Conservation (phyloP, 2,888 invertebrate genomes). For the Lottia scabra region DNA sequence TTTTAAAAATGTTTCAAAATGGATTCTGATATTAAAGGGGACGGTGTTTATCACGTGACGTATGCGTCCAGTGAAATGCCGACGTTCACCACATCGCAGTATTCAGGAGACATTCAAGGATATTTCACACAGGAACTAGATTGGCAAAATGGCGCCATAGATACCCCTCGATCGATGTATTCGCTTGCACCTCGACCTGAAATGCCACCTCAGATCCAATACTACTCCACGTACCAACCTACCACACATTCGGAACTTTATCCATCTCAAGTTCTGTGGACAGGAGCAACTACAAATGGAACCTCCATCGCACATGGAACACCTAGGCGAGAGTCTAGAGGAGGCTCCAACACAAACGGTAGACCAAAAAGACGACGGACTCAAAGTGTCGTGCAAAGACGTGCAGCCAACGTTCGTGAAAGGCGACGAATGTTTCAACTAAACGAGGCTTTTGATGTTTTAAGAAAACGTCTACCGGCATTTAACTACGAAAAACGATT, state of each 20-base stretch:
- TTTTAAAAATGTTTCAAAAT: background rate
- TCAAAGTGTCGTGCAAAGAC: slow-evolving; percentile 54
- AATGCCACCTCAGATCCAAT: background rate
- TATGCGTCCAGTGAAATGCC: background rate
- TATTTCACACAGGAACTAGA: background rate
- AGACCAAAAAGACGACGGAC: slow-evolving; percentile 60
- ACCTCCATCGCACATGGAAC: background rate
- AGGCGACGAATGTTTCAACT: slow-evolving; percentile 60
- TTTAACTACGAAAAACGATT: slow-evolving; percentile 63
- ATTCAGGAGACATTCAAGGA: background rate
- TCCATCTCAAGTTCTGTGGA: background rate
- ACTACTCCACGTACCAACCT: background rate
- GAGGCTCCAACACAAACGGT: slow-evolving; percentile 22
- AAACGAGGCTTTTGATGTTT: slow-evolving; percentile 59
- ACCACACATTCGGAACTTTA: background rate
- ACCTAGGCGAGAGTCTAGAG: background rate
- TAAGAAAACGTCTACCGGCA: slow-evolving; percentile 58
- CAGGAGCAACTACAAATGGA: background rate
- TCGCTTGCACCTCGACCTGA: background rate
- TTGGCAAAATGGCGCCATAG: background rate
- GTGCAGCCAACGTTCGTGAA: slow-evolving; percentile 61
- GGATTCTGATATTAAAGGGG: background rate
- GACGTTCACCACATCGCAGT: background rate
- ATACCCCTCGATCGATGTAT: background rate
- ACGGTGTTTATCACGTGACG: background rate